Evolutionary conservation across 2,797 vertebrate species (phyloP).

Genomic region (Gobio occitaniae): DNA sequence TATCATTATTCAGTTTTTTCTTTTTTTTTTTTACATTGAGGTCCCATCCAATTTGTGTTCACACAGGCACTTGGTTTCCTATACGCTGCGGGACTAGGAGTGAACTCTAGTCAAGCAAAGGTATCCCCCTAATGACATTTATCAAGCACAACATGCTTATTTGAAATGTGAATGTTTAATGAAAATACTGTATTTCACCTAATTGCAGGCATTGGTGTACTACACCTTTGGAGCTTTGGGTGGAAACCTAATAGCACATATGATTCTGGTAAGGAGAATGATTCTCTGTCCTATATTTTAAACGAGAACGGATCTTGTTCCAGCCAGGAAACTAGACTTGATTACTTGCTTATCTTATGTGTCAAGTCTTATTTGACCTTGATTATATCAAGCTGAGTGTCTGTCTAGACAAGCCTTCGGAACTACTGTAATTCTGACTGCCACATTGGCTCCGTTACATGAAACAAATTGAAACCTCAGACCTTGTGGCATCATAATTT

Average conservation of each 20-base stretch:
- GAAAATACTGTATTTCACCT: constrained; percentile 25
- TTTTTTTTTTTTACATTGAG: not conserved
- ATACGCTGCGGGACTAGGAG: constrained; percentile 94
- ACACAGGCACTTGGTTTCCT: constrained; percentile 94
- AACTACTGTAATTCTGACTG: not conserved
- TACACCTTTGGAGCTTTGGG: constrained; percentile 97
- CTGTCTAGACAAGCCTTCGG: not conserved
- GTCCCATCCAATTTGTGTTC: constrained; percentile 33
- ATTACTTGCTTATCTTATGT: not conserved
- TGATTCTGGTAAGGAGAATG: constrained; percentile 87
- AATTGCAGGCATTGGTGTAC: constrained; percentile 91
- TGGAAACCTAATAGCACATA: constrained; percentile 94
- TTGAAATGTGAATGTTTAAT: constrained; percentile 25
- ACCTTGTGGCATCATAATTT: constrained; percentile 15
- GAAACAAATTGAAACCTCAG: not conserved
- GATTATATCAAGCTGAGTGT: constrained; percentile 12
- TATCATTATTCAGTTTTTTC: not conserved
- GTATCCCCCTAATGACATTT: constrained; percentile 72
- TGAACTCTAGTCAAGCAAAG: constrained; percentile 99
- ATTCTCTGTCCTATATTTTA: not conserved
- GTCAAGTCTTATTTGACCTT: constrained; percentile 5
- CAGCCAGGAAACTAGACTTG: not conserved
- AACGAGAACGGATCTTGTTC: not conserved
- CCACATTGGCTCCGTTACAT: constrained; percentile 1
- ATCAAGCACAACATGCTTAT: not conserved